phyloP scores from a whole-genome alignment of 2,888 invertebrate species.

The Yponomeuta sedellus region DNA sequence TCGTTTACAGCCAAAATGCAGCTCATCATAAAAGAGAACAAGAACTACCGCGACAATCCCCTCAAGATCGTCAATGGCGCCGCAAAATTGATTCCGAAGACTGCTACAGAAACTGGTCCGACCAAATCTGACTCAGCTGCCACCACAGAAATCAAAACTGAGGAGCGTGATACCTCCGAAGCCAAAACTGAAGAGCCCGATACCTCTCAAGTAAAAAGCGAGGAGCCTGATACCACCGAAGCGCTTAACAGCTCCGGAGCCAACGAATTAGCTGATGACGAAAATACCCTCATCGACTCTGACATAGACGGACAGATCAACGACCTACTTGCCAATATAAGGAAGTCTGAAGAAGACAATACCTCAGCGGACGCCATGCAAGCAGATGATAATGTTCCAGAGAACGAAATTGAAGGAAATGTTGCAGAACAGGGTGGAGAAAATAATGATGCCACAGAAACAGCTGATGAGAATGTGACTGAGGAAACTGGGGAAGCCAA shows the following conservation, averaged over 20 bases:
- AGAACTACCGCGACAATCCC: conserved; percentile 22
- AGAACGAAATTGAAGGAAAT: conserved; percentile 17
- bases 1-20: conserved; percentile 35
- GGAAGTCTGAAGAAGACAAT: neutral
- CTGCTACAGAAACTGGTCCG: neutral
- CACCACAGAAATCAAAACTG: neutral
- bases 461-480: neutral
- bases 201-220: neutral
- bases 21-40: conserved; percentile 38
- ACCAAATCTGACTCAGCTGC: no score
- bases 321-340: conserved; percentile 43
- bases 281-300: conserved; percentile 14
- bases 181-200: neutral
- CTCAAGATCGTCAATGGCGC: neutral
- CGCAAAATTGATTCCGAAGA: neutral
- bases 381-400: conserved; percentile 15
- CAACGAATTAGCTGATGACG: conserved; percentile 1
- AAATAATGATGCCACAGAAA: conserved; percentile 20
- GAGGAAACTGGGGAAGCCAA: neutral
- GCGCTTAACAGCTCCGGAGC: neutral
- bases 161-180: neutral
- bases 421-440: conserved; percentile 20
- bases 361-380: neutral
- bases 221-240: neutral
- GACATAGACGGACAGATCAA: conserved; percentile 45